Evolutionary conservation across 2,888 invertebrate genomes (phyloP), one percentile per base, ranked within the genome.

Genomic region (Arge pagana): DNA sequence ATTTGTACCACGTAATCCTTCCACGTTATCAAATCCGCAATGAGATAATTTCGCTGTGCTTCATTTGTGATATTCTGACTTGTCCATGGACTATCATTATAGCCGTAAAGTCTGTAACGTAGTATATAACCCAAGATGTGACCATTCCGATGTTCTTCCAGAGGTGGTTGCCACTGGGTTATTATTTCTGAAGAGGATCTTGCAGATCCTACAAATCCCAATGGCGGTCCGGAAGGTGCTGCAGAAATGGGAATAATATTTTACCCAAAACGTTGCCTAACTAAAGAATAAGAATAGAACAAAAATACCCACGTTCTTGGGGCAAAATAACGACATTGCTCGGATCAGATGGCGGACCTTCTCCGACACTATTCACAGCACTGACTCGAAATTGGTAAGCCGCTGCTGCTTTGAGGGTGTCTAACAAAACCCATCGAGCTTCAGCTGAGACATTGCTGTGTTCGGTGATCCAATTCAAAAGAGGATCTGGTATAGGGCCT

Each of bases 361-460:
- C 94, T 0, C 98, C 98, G 1, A 97, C 96, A 42, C 90, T 89
- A 77, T 99, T 99, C 8, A 96, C 90, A 10, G 98, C 96, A 57
- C 92, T 92, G n/a, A 99, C 92, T 56, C 97, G 83, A 78, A 99
- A 99, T 76, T 96, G 95, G 77, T 98, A 99, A 0, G 92, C 89
- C 0, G 94, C 90, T 0, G 97, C 96, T 0, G 98, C 97, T 77
- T 94, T 93, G 40, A 98, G 80, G 70, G 90, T 90, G 33, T 87
- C 88, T 41, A 97, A 79, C 28, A 93, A 76, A 8, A 90, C 84
- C 87, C 88, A 92, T 40, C 91, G 85, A 60, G 87, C 86, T 48
- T 82, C 82, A 3, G 90, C 84, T 0, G 93, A 90, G 2, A 95
- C 90, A 69, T 95, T 95, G 68, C 88, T 86, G 48, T 90, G 79